Evolutionary conservation across 2,797 vertebrate species (phyloP).

Genomic region (Coregonus suidteri): DNA sequence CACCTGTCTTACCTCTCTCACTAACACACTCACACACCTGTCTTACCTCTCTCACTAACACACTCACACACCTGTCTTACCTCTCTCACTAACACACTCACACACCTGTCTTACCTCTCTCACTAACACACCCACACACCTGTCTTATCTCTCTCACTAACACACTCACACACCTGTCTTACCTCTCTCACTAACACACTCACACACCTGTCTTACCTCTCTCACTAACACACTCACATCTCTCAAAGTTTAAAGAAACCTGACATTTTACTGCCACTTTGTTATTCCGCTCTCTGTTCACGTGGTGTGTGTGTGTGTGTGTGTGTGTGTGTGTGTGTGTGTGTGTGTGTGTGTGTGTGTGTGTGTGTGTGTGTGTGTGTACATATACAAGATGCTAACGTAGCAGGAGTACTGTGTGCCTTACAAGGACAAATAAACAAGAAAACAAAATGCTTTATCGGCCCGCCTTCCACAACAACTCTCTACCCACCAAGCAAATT

Average conservation of each 20-base stretch:
- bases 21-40: too few relatives aligned
- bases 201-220: not conserved
- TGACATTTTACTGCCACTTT: too few relatives aligned
- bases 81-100: too few relatives aligned
- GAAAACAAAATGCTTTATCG: constrained; percentile 46
- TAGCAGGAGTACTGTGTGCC: not conserved
- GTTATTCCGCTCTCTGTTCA: too few relatives aligned
- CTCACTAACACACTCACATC: not conserved
- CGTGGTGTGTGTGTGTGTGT: not conserved
- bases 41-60: too few relatives aligned
- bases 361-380: not conserved
- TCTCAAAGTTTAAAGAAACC: too few relatives aligned
- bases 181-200: too few relatives aligned
- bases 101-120: too few relatives aligned
- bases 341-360: not conserved
- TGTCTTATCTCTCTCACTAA: constrained; percentile 14
- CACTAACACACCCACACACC: constrained; percentile 18
- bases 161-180: constrained; percentile 4
- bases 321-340: not conserved
- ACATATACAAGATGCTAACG: not conserved
- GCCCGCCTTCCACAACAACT: constrained; percentile 53
- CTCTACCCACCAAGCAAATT: constrained; percentile 60
- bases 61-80: too few relatives aligned
- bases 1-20: too few relatives aligned
- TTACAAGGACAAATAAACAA: constrained; percentile 61